phyloP scores from a whole-genome alignment of 2,888 invertebrate species.

The Caenorhabditis sp. region DNA sequence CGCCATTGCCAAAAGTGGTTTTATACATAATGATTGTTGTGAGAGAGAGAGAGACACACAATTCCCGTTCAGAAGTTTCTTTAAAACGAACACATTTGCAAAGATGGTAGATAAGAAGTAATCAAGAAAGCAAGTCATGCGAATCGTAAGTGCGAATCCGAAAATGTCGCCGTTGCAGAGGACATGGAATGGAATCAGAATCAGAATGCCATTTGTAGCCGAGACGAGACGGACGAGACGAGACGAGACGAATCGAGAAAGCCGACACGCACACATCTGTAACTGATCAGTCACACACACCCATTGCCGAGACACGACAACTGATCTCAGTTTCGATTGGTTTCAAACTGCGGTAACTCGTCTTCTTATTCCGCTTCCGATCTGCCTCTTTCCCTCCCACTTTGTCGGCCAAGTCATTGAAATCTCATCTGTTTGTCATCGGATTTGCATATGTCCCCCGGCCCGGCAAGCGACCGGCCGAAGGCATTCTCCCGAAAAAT shows the following conservation, averaged over 20 bases:
- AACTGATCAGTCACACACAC: slow-evolving; percentile 47
- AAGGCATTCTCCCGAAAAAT: slow-evolving; percentile 18
- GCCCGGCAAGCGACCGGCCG: not conserved
- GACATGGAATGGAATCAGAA: slow-evolving; percentile 5
- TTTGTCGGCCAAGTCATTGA: not conserved
- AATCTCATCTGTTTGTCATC: slow-evolving; percentile 49
- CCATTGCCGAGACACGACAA: no score
- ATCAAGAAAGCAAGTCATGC: not conserved
- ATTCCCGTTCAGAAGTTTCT: not conserved
- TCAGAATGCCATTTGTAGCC: not conserved
- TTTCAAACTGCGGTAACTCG: slow-evolving; percentile 6
- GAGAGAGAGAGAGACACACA: no score
- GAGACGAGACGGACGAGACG: no score
- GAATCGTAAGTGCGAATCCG: slow-evolving; percentile 1
- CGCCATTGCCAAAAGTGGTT: no score
- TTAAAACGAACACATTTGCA: slow-evolving; percentile 3
- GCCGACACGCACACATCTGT: slow-evolving; percentile 13
- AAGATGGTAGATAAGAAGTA: slow-evolving; percentile 4
- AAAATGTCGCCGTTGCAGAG: not conserved
- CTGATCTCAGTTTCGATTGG: slow-evolving; percentile 2
- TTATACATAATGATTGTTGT: no score
- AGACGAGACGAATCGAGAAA: not conserved
- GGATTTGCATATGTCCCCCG: slow-evolving; percentile 32
- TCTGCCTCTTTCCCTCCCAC: no score
- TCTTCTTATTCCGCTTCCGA: not conserved